Base-by-base conservation (phyloP, 2,888 invertebrate species). In the Tinea pellionella region DNA sequence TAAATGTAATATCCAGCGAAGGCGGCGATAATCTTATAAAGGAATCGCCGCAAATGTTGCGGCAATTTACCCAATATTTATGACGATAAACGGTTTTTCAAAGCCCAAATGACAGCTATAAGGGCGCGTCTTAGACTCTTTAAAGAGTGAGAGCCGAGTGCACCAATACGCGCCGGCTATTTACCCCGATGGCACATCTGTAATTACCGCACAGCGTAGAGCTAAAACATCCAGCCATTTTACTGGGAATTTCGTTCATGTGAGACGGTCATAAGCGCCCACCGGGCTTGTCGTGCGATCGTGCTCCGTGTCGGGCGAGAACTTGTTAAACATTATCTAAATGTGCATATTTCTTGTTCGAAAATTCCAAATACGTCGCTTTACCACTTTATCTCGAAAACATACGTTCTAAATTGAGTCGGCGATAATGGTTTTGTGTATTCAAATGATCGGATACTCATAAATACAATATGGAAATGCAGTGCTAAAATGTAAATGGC, bases 181-280 rank as follows among this genome's bases (percentile, higher is more conserved):
- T 82, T 82, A 80, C 78, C 79, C 77, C 78, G 71, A 75, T 74
- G 71, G 74, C 77, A 77, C 78, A 78, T 79, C 79, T 74, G 80
- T 86, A 86, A 86, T 84, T 84, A 85, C 77, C 77, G 74, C 73
- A 72, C 71, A 73, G 72, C 72, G 72, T 76, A 75, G 69, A 69
- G 72, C 77, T 80, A 75, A 83, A 80, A 78, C 79, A 79, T 76
- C 74, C 75, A 72, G 71, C 68, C 76, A 73, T 72, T 77, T 74
- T 75, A 75, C 75, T 74, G 67, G 72, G 70, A 73, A 74, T 74
- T 72, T 70, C 69, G 71, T 73, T 66, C 68, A 63, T 62, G 65
- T 63, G 61, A 65, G 64, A 69, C 47, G 64, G 61, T 61, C 75
- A 64, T 74, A 77, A 75, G 75, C 67, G 66, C 72, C 70, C 59